Evolutionary conservation across 2,797 vertebrate species (phyloP).

Genomic region (Sorex maritimensis): DNA sequence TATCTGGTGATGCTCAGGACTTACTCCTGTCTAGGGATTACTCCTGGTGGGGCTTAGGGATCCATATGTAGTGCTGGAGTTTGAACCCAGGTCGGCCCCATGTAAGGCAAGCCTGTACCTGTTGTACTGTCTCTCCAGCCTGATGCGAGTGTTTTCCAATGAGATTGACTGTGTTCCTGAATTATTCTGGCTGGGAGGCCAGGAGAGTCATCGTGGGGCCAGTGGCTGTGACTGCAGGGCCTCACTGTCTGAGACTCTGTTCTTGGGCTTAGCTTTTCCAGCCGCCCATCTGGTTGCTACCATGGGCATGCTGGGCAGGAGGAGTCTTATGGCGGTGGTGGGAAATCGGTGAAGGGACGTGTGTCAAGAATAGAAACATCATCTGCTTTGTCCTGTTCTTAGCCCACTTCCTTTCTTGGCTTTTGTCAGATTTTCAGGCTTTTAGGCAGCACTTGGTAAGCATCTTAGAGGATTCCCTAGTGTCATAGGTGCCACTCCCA

Average conservation of each 20-base stretch:
- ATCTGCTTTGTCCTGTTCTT: background rate
- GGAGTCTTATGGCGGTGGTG: rapidly evolving
- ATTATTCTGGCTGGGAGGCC: background rate
- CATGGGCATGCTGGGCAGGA: background rate
- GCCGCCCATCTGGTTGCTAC: background rate
- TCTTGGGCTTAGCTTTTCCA: background rate
- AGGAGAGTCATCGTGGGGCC: background rate
- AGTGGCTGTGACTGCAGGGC: background rate
- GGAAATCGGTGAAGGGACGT: background rate
- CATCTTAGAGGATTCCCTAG: background rate
- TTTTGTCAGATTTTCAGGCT: background rate
- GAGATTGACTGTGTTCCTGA: too few relatives aligned
- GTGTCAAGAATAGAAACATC: background rate
- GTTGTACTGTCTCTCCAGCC: background rate
- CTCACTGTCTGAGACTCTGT: background rate
- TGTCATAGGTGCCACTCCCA: background rate
- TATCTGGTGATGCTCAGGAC: too few relatives aligned
- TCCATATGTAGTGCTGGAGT: too few relatives aligned
- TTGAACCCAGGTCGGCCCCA: too few relatives aligned
- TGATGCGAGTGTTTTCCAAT: background rate
- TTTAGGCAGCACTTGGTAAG: background rate
- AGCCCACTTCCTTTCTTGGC: background rate
- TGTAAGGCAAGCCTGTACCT: too few relatives aligned
- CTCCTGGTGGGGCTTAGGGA: too few relatives aligned
- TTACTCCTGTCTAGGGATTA: too few relatives aligned